phyloP scores from a whole-genome alignment of 2,888 invertebrate species.

The Sipha maydis region DNA sequence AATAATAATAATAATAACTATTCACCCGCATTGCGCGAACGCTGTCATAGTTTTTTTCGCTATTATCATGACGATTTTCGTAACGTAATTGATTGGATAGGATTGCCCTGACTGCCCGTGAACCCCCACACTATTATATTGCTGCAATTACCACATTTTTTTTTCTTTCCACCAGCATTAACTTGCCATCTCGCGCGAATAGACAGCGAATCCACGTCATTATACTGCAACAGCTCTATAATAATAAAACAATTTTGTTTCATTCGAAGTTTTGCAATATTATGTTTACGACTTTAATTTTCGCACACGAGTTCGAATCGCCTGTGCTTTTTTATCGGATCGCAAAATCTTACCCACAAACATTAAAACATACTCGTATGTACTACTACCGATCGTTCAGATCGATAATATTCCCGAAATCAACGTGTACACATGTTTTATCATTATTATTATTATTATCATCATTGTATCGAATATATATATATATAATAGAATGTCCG shows the following conservation, averaged over 20 bases:
- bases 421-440: background rate
- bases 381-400: background rate
- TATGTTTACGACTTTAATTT: background rate
- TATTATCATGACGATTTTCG: constrained; percentile 39
- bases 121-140: constrained; percentile 26
- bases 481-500: too few species aligned
- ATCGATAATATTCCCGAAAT: background rate
- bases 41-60: constrained; percentile 27
- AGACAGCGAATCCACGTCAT: background rate
- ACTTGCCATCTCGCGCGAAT: background rate
- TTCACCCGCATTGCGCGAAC: constrained; percentile 25
- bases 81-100: constrained; percentile 52
- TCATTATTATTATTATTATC: too few species aligned
- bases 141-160: constrained; percentile 31
- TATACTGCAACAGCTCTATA: background rate
- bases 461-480: too few species aligned
- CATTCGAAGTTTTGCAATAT: background rate
- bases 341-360: background rate
- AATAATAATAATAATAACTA: constrained; percentile 9
- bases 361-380: background rate
- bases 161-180: background rate
- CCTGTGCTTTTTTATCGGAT: background rate
- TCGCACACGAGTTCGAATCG: background rate
- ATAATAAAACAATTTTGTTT: background rate
- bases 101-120: constrained; percentile 35